Base-by-base conservation (phyloP, 1,140 invertebrate genomes). In the Procambarus virginalis region DNA sequence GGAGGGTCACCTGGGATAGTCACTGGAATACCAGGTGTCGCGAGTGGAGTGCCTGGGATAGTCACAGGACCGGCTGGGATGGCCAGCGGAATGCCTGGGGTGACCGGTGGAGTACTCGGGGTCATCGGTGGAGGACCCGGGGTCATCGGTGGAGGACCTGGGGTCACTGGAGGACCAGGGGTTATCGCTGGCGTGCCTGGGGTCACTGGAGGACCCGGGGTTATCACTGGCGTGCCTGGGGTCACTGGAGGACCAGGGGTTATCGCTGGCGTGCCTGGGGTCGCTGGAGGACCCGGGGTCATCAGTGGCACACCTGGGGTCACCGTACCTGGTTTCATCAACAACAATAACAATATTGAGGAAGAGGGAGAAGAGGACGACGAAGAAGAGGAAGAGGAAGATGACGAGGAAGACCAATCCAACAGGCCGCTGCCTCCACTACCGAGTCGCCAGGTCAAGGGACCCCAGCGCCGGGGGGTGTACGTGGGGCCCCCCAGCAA, bases 381-480 rank as follows among this genome's bases (percentile, higher is more conserved):
- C 34, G 34, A 45, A 6, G 49, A 45, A 34, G 81, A 64, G n/a
- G 80, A 82, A 55, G 80, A 82, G 73, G 76, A 77, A 49, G 86
- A 82, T 22, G 87, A 77, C 45, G 81, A 68, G 12, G 87, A 89
- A n/a, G 87, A 60, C 14, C 48, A 46, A 5, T 8, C 73, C 12
- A 81, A 85, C 80, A 64, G 92, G 64, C 92, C 92, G 4, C 84
- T 92, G 75, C 92, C 92, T 17, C 92, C 92, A 55, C 84, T 92
- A 55, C 92, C 92, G n/a, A 92, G 92, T 34, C 82, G 92, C 14
- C 92, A 91, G 82, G 68, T 73, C 14, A 91, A 92, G 80, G 84
- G 91, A n/a, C 92, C 92, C 14, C 91, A 92, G 81, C 79, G 91
- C 3, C 70, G 92, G n/a, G 92, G 89, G 17, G 89, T 87, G 34